Evolutionary conservation across 2,113 vertebrate genomes (phyloP).

Genomic region (Buteo buteo): DNA sequence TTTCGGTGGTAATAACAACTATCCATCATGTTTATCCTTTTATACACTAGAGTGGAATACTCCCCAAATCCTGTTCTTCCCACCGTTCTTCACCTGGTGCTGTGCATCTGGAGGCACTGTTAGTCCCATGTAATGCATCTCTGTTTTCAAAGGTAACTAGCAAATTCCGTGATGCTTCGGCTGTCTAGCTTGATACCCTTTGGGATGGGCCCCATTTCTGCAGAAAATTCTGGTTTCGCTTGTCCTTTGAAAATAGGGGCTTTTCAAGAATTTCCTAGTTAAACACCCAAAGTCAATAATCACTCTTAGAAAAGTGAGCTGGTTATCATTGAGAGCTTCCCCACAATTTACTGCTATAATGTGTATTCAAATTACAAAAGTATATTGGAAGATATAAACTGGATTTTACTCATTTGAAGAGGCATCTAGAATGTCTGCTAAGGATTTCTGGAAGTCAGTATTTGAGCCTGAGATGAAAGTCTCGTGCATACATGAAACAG

Average conservation of each 20-base stretch:
- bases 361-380: background rate
- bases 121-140: background rate
- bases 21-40: background rate
- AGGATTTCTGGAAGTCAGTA: constrained; percentile 7
- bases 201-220: background rate
- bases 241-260: background rate
- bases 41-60: background rate
- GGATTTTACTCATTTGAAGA: background rate
- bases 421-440: background rate
- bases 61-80: background rate
- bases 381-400: background rate
- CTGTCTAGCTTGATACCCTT: background rate
- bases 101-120: background rate
- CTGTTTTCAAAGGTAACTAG: background rate
- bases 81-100: rapidly evolving
- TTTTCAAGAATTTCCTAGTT: background rate
- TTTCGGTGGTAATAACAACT: background rate
- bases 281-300: background rate
- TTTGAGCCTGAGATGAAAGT: constrained; percentile 13
- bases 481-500: background rate
- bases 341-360: background rate
- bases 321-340: background rate
- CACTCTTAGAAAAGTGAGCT: background rate
- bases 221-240: background rate
- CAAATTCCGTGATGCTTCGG: background rate